Base-by-base conservation (phyloP, 2,888 invertebrate genomes). In the Cryptocephalus primarius region DNA sequence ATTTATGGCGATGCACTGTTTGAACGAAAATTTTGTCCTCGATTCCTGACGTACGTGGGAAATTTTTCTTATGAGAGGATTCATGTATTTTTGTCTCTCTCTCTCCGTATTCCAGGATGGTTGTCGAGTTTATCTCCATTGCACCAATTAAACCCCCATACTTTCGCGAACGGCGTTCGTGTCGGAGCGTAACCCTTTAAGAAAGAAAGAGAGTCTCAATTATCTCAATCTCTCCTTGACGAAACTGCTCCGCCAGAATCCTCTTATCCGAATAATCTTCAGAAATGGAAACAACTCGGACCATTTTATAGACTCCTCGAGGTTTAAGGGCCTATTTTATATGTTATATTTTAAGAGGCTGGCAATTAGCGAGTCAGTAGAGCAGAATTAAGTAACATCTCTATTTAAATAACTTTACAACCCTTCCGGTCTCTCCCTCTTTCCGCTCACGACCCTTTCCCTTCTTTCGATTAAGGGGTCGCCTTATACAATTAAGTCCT, bases 361-460 rank as follows among this genome's bases (percentile, higher is more conserved):
- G 33, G 67, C 67, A 69, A 69, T 69, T 69, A 69, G 68, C 68
- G 65, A 69, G 67, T 67, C 64, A 67, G 66, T 68, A 63, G 67
- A 65, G 65, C 62, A 61, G 66, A 69, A 69, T 68, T 68, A 67
- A 67, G 65, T 63, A 67, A 68, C 68, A 68, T 68, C 68, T 69
- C 66, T 66, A 68, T 69, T 69, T 68, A 68, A 68, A 68, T 68
- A 69, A 65, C 66, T 65, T 64, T 62, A 52, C 55, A 55, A 49
- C 56, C 57, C 52, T 54, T 48, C 36, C n/a, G 36, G 36, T 36
- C 36, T 12, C 36, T 42, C 48, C 51, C 44, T 46, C 46, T 45
- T 43, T 38, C 42, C 45, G 48, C 43, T 36, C 41, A 42, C 47
- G 53, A 50, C 57, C 60, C 56, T 55, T 58, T 55, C 48, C 51